A percentile compares a stretch with the other conserved stretches of the same genome.
phyloP scores from a whole-genome alignment of 2,113 vertebrate species.

The Bubalus kerabau region DNA sequence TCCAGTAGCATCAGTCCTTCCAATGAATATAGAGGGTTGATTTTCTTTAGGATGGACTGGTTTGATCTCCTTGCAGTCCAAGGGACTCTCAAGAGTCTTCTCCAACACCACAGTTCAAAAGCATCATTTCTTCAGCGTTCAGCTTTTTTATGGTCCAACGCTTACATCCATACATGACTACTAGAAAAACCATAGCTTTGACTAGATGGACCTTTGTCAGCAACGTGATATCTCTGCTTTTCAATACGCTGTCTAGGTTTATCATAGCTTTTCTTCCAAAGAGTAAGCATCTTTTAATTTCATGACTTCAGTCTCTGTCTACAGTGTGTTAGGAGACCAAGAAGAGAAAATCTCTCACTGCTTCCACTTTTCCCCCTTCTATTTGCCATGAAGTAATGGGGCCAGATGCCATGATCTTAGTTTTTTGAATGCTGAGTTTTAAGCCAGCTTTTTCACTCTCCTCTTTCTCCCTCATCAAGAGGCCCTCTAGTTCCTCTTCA shows the following conservation, averaged over 20 bases:
- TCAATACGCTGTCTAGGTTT: background rate
- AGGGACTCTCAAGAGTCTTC: background rate
- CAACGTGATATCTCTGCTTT: background rate
- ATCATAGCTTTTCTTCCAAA: background rate
- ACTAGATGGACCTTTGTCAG: background rate
- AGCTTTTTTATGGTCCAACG: background rate
- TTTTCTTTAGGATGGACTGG: background rate
- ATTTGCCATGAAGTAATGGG: background rate
- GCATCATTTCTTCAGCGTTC: accelerated
- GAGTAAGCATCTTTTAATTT: background rate
- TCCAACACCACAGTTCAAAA: background rate
- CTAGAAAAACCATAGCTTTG: background rate
- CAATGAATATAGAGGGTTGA: background rate
- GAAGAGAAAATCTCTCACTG: background rate
- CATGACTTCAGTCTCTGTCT: background rate
- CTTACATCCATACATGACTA: background rate
- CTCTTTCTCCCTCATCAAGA: background rate
- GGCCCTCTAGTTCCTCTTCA: background rate
- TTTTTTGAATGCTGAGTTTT: background rate
- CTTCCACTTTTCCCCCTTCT: background rate
- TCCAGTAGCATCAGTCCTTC: background rate
- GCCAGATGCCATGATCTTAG: background rate
- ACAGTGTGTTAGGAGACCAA: background rate
- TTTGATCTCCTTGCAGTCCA: background rate
- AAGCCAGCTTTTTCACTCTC: background rate